Base-by-base conservation (phyloP, 2,797 vertebrate genomes). In the Salarias fasciatus region DNA sequence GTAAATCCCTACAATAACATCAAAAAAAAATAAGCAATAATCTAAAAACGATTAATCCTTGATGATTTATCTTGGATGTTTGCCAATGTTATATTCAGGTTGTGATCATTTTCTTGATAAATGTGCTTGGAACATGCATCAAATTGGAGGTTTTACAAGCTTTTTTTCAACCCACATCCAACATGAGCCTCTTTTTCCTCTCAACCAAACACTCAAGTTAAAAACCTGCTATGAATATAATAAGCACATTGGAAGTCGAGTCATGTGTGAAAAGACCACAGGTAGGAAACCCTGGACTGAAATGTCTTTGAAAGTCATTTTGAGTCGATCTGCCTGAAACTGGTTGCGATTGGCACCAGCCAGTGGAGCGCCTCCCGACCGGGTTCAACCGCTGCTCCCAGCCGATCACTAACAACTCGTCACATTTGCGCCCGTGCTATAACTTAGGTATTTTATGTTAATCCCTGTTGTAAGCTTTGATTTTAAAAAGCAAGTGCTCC, bases 91-190 rank as follows among this genome's bases (percentile, higher is more conserved):
- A 24, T 54, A 58, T 74, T 76, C 48, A 79, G 72, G 51, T 82
- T 68, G 47, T 44, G 58, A 78, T 77, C 53, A 81, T 77, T 72
- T 47, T n/a, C n/a, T 46, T 73, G 67, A 73, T 78, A 53, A 73
- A 72, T 64, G 18, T 68, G 46, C 48, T 69, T 72, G 65, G 68
- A 80, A 69, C 55, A 53, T 42, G 35, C 35, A 53, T 66, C 51
- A 67, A 73, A 68, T 40, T 11, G 4, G 11, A 45, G 53, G 35
- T 55, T 77, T 49, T 63, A 6, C 50, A 38, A 18, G 76, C 49
- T 33, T 58, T 56, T 65, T 54, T 63, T 54, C 54, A 72, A 53
- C 55, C 69, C 63, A 66, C 38, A 14, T 53, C 52, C 57, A 52
- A 63, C 50, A 31, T 63, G 11, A 69, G 41, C 63, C 48, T 51